Percentiles rank a stretch among this genome's conserved stretches.
These are phyloP conservation scores for Mus spicilegus DNA, from an alignment of 2,113 vertebrate genomes.

Conservation along the genomic window DNA sequence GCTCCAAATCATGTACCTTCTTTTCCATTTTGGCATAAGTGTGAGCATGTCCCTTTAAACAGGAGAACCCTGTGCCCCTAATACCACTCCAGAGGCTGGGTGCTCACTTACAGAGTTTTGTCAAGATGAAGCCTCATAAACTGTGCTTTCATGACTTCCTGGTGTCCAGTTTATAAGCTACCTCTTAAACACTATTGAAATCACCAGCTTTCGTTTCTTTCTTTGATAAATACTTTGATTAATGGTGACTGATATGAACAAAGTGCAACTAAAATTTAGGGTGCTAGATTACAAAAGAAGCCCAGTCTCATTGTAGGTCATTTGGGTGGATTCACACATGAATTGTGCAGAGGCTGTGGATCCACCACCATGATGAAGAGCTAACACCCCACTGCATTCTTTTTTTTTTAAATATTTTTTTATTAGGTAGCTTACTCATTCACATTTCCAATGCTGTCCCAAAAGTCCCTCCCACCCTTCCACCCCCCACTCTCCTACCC, in stretches of 20 bases:
- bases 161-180: not conserved
- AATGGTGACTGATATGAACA: not conserved
- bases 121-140: not conserved
- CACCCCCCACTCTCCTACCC: too few species aligned
- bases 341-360: not conserved
- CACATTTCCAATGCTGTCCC: too few species aligned
- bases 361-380: not conserved
- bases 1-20: not conserved
- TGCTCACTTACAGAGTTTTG: not conserved
- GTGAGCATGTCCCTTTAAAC: not conserved
- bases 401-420: too few species aligned
- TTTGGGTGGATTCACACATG: not conserved
- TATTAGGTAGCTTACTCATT: too few species aligned
- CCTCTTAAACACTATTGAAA: constrained; percentile 15
- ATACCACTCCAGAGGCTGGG: not conserved
- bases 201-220: not conserved
- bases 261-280: not conserved
- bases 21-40: constrained; percentile 6
- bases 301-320: not conserved
- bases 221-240: not conserved
- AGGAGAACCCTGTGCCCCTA: not conserved
- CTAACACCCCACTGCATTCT: not conserved
- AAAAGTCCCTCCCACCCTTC: too few species aligned
- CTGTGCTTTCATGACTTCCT: constrained; percentile 7
- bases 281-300: not conserved